Conservation (phyloP, 2,888 invertebrate species). For the Chrysolina americana region DNA sequence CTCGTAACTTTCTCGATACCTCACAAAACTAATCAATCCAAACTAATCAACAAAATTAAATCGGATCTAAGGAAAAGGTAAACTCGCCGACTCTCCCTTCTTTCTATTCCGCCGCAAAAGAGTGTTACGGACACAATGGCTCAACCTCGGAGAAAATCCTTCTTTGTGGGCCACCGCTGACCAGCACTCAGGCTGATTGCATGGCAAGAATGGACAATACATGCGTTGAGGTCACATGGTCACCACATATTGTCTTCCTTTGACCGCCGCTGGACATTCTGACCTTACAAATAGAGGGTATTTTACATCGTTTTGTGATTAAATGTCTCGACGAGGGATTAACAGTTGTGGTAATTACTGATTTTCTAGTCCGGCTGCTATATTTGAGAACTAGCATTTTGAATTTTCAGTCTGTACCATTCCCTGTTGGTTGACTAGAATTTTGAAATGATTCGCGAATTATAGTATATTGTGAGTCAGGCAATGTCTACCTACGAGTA, state of each 20-base stretch:
- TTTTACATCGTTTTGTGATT: constrained; percentile 41
- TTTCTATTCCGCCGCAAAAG: constrained; percentile 31
- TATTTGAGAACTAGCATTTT: not conserved
- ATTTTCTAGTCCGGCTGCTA: constrained; percentile 5
- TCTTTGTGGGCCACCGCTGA: constrained; percentile 56
- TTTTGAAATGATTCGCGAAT: no score
- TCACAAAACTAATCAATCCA: constrained; percentile 33
- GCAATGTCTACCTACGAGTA: no score
- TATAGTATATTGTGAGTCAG: no score
- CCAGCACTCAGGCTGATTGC: constrained; percentile 63
- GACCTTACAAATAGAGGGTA: constrained; percentile 35
- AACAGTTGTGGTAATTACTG: constrained; percentile 27
- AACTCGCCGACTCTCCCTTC: constrained; percentile 28
- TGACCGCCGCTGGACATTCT: constrained; percentile 32
- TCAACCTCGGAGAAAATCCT: constrained; percentile 45
- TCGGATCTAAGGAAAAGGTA: constrained; percentile 33
- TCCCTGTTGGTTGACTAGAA: no score
- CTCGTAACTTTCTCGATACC: constrained; percentile 23
- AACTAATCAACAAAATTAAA: constrained; percentile 39
- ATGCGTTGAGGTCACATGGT: constrained; percentile 58
- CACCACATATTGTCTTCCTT: constrained; percentile 59
- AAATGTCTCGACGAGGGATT: constrained; percentile 24
- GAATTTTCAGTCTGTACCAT: no score
- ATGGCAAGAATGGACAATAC: constrained; percentile 58
- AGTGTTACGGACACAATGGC: constrained; percentile 40